Evolutionary conservation across 1,140 invertebrate species (phyloP), one percentile per base, ranked within the genome.

Genomic region (Conopomorpha cramerella): DNA sequence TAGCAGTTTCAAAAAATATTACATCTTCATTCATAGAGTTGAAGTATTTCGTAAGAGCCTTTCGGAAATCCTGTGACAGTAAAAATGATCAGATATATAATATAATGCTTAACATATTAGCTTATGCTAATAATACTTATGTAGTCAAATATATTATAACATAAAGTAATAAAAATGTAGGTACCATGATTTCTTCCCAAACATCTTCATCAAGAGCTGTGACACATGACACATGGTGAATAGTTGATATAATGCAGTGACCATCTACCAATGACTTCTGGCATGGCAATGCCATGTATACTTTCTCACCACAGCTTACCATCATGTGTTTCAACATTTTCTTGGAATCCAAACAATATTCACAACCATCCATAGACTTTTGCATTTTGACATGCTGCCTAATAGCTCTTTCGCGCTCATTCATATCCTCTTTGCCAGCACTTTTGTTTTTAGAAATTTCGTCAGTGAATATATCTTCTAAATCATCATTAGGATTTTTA

Each of bases 191-290:
- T 80, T 97, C 95, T 43, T 83, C 81, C 90, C 90, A 97, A 30
- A 94, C 85, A 79, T 98, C 93, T 82, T 98, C 95, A 77, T 98
- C 96, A 8, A 95, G 49, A 44, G 85, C 81, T 1, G 91, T 93
- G 35, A 86, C 83, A 63, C 88, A 89, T 8, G 85, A 50, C 1
- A 85, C 74, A 67, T 99, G 96, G 44, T 87, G 81, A 51, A 90
- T 84, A n/a, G 94, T 91, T 1, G 89, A 82, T 48, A 99, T 86
- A 11, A 94, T 78, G 70, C 95, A 98, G 59, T 98, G 95, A 2
- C 90, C 90, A 37, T 83, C 78, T n/a, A 87, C 88, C 16, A 99
- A 68, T 4, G 93, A 93, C 49, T 85, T 82, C 55, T 85, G 83
- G 32, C 82, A 65, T 12, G 95, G 93, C 34, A 98, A 55, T 53